Evolutionary conservation across 2,113 vertebrate genomes (phyloP).

Genomic region (Scalopus aquaticus): DNA sequence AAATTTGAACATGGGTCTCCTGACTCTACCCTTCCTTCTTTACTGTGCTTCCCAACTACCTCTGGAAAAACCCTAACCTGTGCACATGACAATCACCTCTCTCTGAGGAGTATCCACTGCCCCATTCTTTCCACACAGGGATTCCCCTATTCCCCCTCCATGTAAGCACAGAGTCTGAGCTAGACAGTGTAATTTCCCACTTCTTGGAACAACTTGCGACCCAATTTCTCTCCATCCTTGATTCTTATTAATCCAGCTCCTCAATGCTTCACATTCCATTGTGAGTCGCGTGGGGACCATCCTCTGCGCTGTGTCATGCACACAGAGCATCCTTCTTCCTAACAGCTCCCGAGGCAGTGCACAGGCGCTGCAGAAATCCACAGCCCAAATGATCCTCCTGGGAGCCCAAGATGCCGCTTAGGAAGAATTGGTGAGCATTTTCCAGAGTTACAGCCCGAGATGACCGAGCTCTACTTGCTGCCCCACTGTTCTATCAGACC

Average conservation of each 20-base stretch:
- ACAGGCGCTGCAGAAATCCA: neutral
- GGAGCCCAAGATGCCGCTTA: neutral
- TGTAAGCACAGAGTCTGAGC: neutral
- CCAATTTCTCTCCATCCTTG: conserved; percentile 52
- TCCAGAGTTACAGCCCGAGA: neutral
- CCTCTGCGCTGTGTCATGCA: neutral
- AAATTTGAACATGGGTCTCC: neutral
- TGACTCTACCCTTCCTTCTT: neutral
- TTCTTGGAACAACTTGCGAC: neutral
- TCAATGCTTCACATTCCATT: neutral
- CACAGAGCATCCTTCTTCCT: conserved; percentile 43
- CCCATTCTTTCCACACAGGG: neutral
- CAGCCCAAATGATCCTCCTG: neutral
- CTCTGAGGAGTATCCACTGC: neutral
- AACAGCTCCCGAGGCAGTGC: conserved; percentile 36
- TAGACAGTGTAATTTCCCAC: neutral
- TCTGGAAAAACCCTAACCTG: neutral
- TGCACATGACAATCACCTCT: neutral
- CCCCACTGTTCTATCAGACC: neutral
- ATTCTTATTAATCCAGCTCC: conserved; percentile 59
- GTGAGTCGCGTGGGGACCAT: conserved; percentile 23
- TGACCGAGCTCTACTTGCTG: neutral
- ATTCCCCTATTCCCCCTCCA: neutral
- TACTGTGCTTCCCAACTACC: neutral
- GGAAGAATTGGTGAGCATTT: neutral